phyloP scores from a whole-genome alignment of 1,140 invertebrate genomes.

The Rhizoglyphus robini region DNA sequence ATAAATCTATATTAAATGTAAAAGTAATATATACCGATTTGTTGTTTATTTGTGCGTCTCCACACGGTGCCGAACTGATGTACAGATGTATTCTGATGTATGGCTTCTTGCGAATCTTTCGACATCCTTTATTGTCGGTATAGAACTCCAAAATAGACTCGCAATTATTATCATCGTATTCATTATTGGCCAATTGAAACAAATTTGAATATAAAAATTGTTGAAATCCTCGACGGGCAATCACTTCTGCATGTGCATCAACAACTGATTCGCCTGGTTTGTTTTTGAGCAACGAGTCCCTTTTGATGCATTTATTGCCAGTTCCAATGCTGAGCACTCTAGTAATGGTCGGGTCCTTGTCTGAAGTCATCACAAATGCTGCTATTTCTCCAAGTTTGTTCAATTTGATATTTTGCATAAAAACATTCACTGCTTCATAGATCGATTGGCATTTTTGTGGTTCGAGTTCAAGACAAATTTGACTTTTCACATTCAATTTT shows the following conservation, averaged over 20 bases:
- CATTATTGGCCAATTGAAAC: conserved; percentile 18
- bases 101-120: conserved; percentile 23
- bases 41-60: conserved; percentile 45
- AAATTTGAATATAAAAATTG: conserved; percentile 35
- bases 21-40: conserved; percentile 25
- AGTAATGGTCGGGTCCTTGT: conserved; percentile 27
- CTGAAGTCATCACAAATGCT: conserved; percentile 36
- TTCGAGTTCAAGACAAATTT: not conserved
- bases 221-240: conserved; percentile 36
- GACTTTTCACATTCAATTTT: no score
- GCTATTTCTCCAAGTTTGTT: conserved; percentile 30
- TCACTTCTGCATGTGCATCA: conserved; percentile 40
- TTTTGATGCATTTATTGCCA: conserved; percentile 36
- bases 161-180: conserved; percentile 17
- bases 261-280: conserved; percentile 32
- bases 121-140: conserved; percentile 24
- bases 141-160: conserved; percentile 52
- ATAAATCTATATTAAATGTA: not conserved
- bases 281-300: conserved; percentile 35
- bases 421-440: not conserved
- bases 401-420: not conserved
- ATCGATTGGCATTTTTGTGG: no score
- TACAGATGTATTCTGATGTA: conserved; percentile 62
- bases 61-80: conserved; percentile 93
- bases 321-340: conserved; percentile 34